A percentile compares a stretch with the other conserved stretches of the same genome.
These are phyloP conservation scores for Centruroides sculpturatus DNA, from an alignment of 1,140 invertebrate species.

Conservation along the genomic window DNA sequence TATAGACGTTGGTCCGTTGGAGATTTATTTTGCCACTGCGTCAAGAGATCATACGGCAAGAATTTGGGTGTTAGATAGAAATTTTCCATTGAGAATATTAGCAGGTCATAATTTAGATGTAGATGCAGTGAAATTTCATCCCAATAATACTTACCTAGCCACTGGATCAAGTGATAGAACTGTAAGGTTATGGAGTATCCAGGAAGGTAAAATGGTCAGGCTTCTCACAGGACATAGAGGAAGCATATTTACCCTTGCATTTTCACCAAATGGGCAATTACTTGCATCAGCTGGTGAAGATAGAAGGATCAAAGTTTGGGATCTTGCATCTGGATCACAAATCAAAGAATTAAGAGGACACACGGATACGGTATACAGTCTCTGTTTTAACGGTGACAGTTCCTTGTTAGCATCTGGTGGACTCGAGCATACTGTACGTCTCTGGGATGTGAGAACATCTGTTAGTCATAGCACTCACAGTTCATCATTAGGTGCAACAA, in stretches of 20 bases:
- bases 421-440: conserved; percentile 39
- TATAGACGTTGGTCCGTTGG: conserved; percentile 55
- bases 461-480: neutral
- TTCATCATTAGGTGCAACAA: neutral
- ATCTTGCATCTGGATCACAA: conserved; percentile 43
- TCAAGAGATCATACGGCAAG: conserved; percentile 70
- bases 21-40: conserved; percentile 59
- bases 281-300: conserved; percentile 45
- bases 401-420: conserved; percentile 44
- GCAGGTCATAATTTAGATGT: conserved; percentile 69
- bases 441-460: conserved; percentile 38
- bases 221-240: conserved; percentile 42
- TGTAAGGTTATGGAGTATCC: conserved; percentile 54
- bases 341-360: conserved; percentile 45
- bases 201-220: conserved; percentile 39
- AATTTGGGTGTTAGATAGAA: conserved; percentile 67
- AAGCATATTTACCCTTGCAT: conserved; percentile 43
- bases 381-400: conserved; percentile 45
- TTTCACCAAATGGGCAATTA: conserved; percentile 52
- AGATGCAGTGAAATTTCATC: conserved; percentile 62
- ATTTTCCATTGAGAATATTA: conserved; percentile 60
- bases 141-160: conserved; percentile 57
- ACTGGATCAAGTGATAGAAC: conserved; percentile 61
- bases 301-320: conserved; percentile 47
- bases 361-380: conserved; percentile 40